Percentiles rank a stretch among this genome's conserved stretches.
Evolutionary conservation across 1,140 invertebrate genomes (phyloP).

Genomic region (Rhynchophorus ferrugineus): DNA sequence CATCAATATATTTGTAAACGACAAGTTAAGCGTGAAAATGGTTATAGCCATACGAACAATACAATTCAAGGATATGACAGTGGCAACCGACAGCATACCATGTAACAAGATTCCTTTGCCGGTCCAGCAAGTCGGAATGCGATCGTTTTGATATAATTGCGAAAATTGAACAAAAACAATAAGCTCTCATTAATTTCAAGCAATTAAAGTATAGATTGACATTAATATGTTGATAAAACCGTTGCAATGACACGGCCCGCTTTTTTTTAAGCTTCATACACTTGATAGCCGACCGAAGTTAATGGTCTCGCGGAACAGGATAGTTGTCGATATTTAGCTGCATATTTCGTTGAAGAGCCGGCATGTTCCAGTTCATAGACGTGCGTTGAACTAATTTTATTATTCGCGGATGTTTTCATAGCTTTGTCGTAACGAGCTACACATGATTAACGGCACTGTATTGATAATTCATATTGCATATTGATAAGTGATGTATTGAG

Average conservation of each 20-base stretch:
- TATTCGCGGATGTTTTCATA: no score
- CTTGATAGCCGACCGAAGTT: not conserved
- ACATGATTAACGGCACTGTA: no score
- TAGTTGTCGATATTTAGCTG: not conserved
- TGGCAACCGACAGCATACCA: not conserved
- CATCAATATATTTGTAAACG: no score
- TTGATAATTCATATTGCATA: no score
- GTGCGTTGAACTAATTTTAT: no score
- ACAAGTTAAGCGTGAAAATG: no score
- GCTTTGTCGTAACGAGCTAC: no score
- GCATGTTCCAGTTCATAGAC: not conserved
- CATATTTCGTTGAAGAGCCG: not conserved
- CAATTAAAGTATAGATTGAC: not conserved
- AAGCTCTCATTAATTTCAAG: not conserved
- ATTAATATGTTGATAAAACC: not conserved
- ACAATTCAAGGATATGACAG: no score
- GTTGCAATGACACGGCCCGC: not conserved
- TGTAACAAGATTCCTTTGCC: not conserved
- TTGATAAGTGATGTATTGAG: no score
- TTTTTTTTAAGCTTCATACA: not conserved
- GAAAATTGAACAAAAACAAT: not conserved
- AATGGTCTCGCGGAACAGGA: not conserved
- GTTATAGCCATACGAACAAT: no score
- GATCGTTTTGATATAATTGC: not conserved
- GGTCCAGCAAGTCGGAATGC: not conserved